Base-by-base conservation (phyloP, 1,140 invertebrate species). In the Dreissena rostriformis region DNA sequence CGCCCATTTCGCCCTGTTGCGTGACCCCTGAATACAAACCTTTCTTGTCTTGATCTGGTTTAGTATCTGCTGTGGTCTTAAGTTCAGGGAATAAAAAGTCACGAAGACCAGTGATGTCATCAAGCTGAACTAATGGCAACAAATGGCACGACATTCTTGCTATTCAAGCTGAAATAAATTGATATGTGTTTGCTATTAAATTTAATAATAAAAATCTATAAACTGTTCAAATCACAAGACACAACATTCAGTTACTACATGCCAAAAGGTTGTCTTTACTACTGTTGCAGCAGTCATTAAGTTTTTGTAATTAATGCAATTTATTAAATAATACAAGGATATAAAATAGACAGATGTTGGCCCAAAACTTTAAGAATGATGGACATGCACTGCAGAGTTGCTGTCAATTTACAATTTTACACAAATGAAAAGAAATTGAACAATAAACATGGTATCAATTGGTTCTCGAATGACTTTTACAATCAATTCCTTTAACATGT, bases 71-170 rank as follows among this genome's bases (percentile, higher is more conserved):
- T 65, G 74, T 84, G 55, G 86, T 88, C 85, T 83, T 88, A 12
- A 89, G 70, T 61, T 71, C 61, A 6, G 91, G 91, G 72, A 91
- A 92, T 12, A 92, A 85, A 76, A 80, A 92, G 12, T 86, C 72
- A 66, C 72, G 87, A 0, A 91, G 84, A 28, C 84, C n/a, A 55
- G 80, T 29, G 68, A 91, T 86, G 68, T 92, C 90, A 73, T 90
- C 87, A 63, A 92, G 91, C 81, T 86, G 84, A 51, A 89, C 90
- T 61, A 89, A 81, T 28, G 86, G 78, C 28, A 86, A 87, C 65
- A 92, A 68, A 70, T 92, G 90, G 74, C 91, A 92, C 29, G 91
- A 92, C 91, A 92, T 92, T 28, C 49, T 52, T 67, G 49, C 19
- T 78, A 52, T 28, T 66, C 10, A 28, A 15, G 57, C 55, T 53